These are phyloP conservation scores for Buceros bicornis DNA, from an alignment of 2,797 vertebrate genomes.

Conservation along the genomic window DNA sequence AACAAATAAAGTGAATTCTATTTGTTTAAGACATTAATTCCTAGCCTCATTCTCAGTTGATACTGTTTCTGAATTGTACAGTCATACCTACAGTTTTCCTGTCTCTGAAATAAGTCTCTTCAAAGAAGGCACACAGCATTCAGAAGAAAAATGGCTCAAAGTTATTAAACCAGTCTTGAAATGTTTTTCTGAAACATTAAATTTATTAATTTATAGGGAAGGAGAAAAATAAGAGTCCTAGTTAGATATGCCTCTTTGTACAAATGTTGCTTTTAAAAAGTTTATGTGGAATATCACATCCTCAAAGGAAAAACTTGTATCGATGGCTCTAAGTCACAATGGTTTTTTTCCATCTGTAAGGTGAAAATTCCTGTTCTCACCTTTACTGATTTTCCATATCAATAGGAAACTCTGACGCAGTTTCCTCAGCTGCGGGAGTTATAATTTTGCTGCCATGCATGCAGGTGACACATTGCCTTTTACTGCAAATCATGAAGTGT, in stretches of 20 bases:
- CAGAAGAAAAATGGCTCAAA: background rate
- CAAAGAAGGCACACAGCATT: background rate
- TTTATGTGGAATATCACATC: background rate
- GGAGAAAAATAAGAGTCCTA: background rate
- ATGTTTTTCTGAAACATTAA: background rate
- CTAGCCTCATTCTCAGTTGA: background rate
- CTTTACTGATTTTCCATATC: background rate
- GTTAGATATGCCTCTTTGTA: background rate
- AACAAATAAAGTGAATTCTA: background rate
- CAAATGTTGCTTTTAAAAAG: background rate
- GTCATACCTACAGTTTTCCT: background rate
- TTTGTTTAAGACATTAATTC: background rate
- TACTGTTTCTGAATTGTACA: background rate
- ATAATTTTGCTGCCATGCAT: background rate
- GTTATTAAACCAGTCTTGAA: background rate
- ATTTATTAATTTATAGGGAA: background rate
- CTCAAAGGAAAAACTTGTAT: fast-evolving
- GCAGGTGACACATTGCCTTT: background rate
- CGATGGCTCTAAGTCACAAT: background rate
- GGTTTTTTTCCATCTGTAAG: background rate
- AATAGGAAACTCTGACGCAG: background rate
- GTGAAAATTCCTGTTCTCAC: background rate
- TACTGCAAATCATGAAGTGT: background rate
- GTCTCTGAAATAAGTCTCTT: background rate
- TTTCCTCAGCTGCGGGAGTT: background rate